Evolutionary conservation across 2,888 invertebrate species (phyloP).

Genomic region (Rhagophthalmus giganteus): DNA sequence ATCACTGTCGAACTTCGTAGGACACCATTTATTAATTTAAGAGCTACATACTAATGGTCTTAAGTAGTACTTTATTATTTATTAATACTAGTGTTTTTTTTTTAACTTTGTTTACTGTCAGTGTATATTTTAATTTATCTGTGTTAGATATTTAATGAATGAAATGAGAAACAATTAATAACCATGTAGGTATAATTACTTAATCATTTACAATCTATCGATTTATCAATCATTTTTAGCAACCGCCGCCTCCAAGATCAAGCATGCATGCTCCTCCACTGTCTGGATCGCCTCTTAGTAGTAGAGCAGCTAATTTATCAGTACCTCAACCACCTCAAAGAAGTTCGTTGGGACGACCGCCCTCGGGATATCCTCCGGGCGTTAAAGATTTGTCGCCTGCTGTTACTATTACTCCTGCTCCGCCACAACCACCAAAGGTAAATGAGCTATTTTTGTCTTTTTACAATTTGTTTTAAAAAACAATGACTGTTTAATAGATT

Average conservation of each 20-base stretch:
- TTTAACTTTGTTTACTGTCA: not conserved
- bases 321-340: slow-evolving; percentile 54
- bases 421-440: slow-evolving; percentile 64
- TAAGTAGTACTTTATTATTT: too few species aligned
- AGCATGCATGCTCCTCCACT: slow-evolving; percentile 60
- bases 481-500: too few species aligned
- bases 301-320: slow-evolving; percentile 53
- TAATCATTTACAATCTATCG: not conserved
- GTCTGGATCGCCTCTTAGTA: slow-evolving; percentile 58
- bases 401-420: slow-evolving; percentile 76
- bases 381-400: slow-evolving; percentile 62
- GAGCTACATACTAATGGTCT: too few species aligned
- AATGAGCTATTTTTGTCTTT: slow-evolving; percentile 5
- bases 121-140: too few species aligned
- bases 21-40: too few species aligned
- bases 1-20: too few species aligned
- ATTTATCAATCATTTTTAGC: slow-evolving; percentile 48
- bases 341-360: slow-evolving; percentile 43
- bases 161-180: not conserved
- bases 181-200: not conserved
- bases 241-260: slow-evolving; percentile 57
- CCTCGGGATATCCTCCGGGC: slow-evolving; percentile 51
- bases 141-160: too few species aligned
- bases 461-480: not conserved
- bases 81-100: not conserved